phyloP scores from a whole-genome alignment of 2,797 vertebrate genomes.

The Eulemur coronatus region DNA sequence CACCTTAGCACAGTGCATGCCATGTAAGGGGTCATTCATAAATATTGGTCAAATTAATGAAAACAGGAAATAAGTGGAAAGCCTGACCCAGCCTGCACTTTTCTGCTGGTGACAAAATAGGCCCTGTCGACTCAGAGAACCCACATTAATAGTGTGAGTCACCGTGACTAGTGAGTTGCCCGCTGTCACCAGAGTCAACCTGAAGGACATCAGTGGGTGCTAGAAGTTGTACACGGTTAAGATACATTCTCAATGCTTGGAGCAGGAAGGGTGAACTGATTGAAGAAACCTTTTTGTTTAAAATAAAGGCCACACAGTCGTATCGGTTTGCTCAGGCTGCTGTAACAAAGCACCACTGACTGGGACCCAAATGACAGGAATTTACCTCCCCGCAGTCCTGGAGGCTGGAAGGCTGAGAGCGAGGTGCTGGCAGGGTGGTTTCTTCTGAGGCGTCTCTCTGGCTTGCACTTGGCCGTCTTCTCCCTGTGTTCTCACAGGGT shows the following conservation, averaged over 20 bases:
- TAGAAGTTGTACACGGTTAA: not conserved
- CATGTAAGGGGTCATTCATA: not conserved
- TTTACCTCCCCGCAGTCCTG: not conserved
- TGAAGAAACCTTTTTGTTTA: not conserved
- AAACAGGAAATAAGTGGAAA: not conserved
- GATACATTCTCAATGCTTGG: not conserved
- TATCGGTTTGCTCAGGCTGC: not conserved
- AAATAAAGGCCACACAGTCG: not conserved
- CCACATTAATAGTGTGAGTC: not conserved
- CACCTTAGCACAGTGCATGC: not conserved
- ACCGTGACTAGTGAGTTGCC: not conserved
- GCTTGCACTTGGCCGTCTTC: not conserved
- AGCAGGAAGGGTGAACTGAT: not conserved
- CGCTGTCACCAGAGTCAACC: not conserved
- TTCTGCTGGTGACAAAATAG: not conserved
- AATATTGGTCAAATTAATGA: not conserved
- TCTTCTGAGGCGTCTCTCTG: not conserved
- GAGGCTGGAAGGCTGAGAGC: not conserved
- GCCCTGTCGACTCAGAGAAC: not conserved
- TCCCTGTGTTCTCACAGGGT: not conserved
- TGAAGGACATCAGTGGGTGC: not conserved
- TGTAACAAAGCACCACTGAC: not conserved
- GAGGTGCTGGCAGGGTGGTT: not conserved
- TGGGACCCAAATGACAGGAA: not conserved
- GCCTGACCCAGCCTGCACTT: not conserved